Base-by-base conservation (phyloP, 2,888 invertebrate genomes). In the Amphipoea oculea region DNA sequence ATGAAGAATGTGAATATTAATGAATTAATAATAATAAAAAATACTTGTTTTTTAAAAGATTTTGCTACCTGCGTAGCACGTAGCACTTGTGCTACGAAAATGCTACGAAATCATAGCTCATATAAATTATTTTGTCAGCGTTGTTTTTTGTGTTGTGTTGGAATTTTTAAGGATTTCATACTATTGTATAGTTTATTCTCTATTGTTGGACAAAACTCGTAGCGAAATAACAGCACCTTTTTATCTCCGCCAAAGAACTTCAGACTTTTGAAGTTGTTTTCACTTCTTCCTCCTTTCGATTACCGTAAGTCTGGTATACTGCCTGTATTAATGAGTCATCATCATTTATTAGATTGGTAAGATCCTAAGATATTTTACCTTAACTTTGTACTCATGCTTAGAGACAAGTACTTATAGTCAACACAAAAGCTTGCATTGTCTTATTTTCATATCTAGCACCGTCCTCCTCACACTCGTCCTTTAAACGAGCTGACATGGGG, bases 401-500 rank as follows among this genome's bases (percentile, higher is more conserved):
- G 4, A 63, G 17, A 3, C 20, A 63, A 63, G n/a, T 4, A n/a
- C n/a, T n/a, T n/a, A 71, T 42, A 42, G 2, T 6, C n/a, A 60
- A 60, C 11, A n/a, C 40, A 40, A 71, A n/a, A 20, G 6, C n/a
- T 60, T 60, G 11, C 40, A 42, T 2, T 60, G 40, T 71, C 2
- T 51, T 81, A 9, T 20, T 63, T 23, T 54, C 3, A 73, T 62
- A 68, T 75, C 40, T 77, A 96, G 96, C 90, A 93, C 63, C 93
- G 91, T 79, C 94, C 94, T 4, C 92, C 88, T 1, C 93, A 94
- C 87, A 90, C 90, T 65, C 94, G 94, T 23, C 94, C 94, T 0
- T 90, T 94, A 29, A 96, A 95, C 90, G 93, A 94, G 86, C 81
- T 97, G 73, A 96, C 97, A 78, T 97, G 97, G 97, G 97, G 97